Conservation (phyloP, 1,140 invertebrate genomes). For the Schlechtendalia chinensis region DNA sequence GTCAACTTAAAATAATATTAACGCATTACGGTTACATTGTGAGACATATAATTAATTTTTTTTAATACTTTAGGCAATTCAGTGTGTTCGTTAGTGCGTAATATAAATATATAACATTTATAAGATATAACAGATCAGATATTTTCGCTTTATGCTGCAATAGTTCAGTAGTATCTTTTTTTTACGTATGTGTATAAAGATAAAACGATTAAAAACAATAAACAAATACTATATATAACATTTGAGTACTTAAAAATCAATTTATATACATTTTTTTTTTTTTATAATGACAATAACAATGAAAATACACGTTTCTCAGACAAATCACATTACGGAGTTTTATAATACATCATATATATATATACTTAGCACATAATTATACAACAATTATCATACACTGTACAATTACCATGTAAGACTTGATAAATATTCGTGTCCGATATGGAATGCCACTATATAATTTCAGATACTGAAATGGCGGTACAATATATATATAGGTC, state of each 20-base stretch:
- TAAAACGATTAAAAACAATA: background rate
- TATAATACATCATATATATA: too few species aligned
- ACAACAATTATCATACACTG: background rate
- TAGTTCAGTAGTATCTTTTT: background rate
- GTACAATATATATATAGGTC: background rate
- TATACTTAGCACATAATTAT: too few species aligned
- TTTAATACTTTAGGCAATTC: background rate
- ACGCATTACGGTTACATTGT: background rate
- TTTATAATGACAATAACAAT: background rate
- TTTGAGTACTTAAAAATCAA: background rate
- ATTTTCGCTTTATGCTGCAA: background rate
- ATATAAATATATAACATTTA: background rate
- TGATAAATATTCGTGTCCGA: background rate
- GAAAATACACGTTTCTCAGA: background rate
- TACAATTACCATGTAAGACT: background rate
- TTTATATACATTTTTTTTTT: background rate
- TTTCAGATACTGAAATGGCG: constrained; percentile 18
- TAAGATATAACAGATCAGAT: background rate
- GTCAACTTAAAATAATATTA: background rate
- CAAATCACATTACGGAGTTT: too few species aligned
- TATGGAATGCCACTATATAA: constrained; percentile 7
- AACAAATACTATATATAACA: background rate
- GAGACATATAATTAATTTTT: background rate
- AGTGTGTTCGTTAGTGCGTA: background rate
- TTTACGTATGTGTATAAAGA: too few species aligned